A percentile compares a stretch with the other conserved stretches of the same genome.
These are phyloP conservation scores for Lepus oiostolus DNA, from an alignment of 2,797 vertebrate species.

Conservation along the genomic window DNA sequence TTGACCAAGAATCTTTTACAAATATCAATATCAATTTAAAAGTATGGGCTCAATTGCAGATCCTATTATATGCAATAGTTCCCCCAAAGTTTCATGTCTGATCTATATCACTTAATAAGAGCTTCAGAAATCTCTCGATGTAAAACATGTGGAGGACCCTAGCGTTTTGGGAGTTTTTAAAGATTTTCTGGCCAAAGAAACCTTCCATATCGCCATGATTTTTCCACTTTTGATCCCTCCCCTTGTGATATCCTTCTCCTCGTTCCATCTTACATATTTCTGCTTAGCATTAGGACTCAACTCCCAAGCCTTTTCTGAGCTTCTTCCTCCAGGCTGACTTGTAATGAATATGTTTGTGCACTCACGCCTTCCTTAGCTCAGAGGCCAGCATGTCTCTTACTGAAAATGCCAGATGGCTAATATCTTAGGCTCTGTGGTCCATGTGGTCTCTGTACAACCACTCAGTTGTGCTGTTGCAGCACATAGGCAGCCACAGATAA, in stretches of 20 bases:
- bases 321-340: neutral
- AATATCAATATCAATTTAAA: neutral
- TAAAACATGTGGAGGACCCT: neutral
- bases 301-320: neutral
- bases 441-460: neutral
- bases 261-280: neutral
- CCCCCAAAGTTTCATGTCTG: neutral
- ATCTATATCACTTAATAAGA: neutral
- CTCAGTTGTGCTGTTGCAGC: neutral
- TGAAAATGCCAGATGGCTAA: slow-evolving; percentile 5
- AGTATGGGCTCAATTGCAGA: accelerated
- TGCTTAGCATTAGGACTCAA: neutral
- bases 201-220: neutral
- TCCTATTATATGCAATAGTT: neutral
- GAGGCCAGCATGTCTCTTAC: neutral
- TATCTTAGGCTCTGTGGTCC: neutral
- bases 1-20: neutral
- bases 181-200: neutral
- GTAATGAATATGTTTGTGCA: neutral
- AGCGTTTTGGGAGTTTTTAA: neutral
- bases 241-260: neutral
- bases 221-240: neutral
- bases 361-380: neutral
- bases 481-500: neutral
- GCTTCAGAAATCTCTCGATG: neutral